A percentile compares a stretch with the other conserved stretches of the same genome.
Evolutionary conservation across 1,140 invertebrate species (phyloP).

Genomic region (Probaryconus sp.): DNA sequence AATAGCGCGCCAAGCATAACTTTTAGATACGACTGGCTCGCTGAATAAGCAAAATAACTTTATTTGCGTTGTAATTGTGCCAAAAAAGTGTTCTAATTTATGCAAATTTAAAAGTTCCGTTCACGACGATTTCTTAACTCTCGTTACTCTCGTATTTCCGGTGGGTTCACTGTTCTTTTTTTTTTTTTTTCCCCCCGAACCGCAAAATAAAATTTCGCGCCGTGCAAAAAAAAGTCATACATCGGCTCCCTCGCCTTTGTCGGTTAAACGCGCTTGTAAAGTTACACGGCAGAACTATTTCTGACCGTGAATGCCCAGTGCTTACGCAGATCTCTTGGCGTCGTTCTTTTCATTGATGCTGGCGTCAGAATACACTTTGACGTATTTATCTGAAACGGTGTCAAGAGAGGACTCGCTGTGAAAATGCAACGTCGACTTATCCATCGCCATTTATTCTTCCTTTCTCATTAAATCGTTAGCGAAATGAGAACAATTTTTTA

Average conservation of each 20-base stretch:
- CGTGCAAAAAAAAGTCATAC: background rate
- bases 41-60: constrained; percentile 24
- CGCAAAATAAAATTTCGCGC: background rate
- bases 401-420: constrained; percentile 22
- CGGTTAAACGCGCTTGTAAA: constrained; percentile 28
- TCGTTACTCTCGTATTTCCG: too few relatives aligned
- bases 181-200: constrained; percentile 9
- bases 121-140: too few relatives aligned
- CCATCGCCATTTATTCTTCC: background rate
- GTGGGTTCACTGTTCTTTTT: constrained; percentile 16
- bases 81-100: constrained; percentile 29
- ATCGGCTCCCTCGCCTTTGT: constrained; percentile 8
- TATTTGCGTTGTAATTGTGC: constrained; percentile 45
- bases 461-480: background rate
- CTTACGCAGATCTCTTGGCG: constrained; percentile 22
- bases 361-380: constrained; percentile 48
- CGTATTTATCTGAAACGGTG: constrained; percentile 27
- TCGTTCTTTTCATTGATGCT: constrained; percentile 45
- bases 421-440: constrained; percentile 8
- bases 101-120: constrained; percentile 16
- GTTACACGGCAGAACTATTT: constrained; percentile 42
- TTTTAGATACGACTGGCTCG: constrained; percentile 25
- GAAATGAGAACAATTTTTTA: too few relatives aligned
- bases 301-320: constrained; percentile 2
- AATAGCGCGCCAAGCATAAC: constrained; percentile 3